phyloP scores from a whole-genome alignment of 1,140 invertebrate genomes.

The Amphibalanus amphitrite region DNA sequence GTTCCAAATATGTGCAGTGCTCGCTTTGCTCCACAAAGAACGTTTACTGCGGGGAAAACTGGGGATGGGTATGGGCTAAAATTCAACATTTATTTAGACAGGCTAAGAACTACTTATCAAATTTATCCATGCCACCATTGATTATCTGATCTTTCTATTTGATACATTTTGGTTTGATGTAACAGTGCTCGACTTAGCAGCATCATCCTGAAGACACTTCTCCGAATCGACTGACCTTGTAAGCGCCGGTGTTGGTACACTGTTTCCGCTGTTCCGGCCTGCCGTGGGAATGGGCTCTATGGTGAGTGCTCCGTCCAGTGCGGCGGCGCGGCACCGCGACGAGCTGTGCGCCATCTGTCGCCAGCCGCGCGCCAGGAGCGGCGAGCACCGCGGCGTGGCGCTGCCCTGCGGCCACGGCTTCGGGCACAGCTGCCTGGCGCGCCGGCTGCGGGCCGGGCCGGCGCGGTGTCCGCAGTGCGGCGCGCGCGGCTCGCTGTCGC shows the following conservation, averaged over 20 bases:
- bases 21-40: too few species aligned
- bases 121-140: too few species aligned
- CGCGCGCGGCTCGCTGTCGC: neutral
- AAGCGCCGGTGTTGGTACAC: neutral
- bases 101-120: too few species aligned
- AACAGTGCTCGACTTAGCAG: too few species aligned
- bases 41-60: too few species aligned
- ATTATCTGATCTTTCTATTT: too few species aligned
- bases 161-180: too few species aligned
- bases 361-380: neutral
- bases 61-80: too few species aligned
- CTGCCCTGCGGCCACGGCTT: neutral
- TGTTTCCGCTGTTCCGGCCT: neutral
- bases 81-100: too few species aligned
- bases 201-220: too few species aligned
- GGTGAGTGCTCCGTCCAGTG: neutral
- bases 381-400: neutral
- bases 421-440: neutral
- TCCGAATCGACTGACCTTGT: too few species aligned
- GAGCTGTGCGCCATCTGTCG: neutral
- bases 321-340: neutral
- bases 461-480: neutral
- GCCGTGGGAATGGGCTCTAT: neutral
- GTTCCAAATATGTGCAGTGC: too few species aligned
- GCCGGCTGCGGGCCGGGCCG: neutral